These are phyloP conservation scores for Pseudanteris insignis DNA, from an alignment of 2,888 invertebrate species.

Conservation along the genomic window DNA sequence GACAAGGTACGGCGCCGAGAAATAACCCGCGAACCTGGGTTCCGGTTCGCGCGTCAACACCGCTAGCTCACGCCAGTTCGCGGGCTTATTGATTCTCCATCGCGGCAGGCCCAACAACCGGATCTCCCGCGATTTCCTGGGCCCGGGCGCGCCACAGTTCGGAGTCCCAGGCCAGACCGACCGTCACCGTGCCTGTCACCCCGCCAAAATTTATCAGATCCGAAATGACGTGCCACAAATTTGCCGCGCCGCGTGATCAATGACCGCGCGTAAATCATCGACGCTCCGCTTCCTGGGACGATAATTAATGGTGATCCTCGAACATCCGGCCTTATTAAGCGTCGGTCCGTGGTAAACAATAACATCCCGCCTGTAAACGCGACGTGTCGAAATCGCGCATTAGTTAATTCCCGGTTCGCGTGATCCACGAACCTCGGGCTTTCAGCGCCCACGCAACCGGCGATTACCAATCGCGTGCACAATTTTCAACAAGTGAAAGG, in stretches of 20 bases:
- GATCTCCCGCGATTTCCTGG: too few species aligned
- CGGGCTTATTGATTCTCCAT: too few species aligned
- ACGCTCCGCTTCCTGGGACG: slow-evolving; percentile 26
- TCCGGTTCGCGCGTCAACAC: too few species aligned
- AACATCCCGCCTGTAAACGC: slow-evolving; percentile 18
- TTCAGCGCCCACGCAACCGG: not conserved
- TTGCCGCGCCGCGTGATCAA: slow-evolving; percentile 34
- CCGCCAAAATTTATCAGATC: slow-evolving; percentile 15
- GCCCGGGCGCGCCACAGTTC: too few species aligned
- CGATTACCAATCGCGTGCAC: not conserved
- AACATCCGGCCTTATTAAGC: slow-evolving; percentile 7
- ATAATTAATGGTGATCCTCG: slow-evolving; percentile 30
- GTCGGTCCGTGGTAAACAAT: slow-evolving; percentile 16
- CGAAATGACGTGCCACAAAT: slow-evolving; percentile 20
- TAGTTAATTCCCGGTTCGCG: slow-evolving; percentile 1
- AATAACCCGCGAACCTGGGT: too few species aligned
- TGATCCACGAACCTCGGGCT: not conserved
- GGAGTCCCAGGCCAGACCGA: too few species aligned
- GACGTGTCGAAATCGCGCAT: slow-evolving; percentile 1
- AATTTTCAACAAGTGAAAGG: slow-evolving; percentile 22
- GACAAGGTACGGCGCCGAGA: slow-evolving; percentile 23
- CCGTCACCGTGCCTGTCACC: too few species aligned
- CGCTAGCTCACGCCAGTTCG: too few species aligned
- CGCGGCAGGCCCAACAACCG: too few species aligned
- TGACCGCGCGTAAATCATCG: slow-evolving; percentile 30